Percentiles rank a stretch among this genome's conserved stretches.
phyloP scores from a whole-genome alignment of 2,113 vertebrate species.

The Tachuris rubrigastra region DNA sequence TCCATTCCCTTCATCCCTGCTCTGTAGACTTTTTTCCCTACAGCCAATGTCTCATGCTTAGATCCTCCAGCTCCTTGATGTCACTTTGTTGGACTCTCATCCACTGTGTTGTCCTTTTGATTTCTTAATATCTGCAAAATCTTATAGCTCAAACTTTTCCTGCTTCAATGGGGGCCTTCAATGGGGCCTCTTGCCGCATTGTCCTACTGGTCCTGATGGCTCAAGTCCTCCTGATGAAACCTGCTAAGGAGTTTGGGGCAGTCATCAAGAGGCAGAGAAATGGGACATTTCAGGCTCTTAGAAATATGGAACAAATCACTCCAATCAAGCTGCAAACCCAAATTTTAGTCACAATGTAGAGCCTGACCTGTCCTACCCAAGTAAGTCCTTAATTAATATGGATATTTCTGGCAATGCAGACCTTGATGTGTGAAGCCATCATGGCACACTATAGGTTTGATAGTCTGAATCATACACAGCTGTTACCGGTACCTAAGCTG shows the following conservation, averaged over 20 bases:
- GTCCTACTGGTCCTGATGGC: background rate
- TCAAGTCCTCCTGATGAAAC: background rate
- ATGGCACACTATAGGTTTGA: background rate
- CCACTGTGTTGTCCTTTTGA: background rate
- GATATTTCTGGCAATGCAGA: background rate
- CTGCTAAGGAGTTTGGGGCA: background rate
- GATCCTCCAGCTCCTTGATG: background rate
- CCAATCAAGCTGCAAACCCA: background rate
- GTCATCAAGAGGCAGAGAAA: background rate
- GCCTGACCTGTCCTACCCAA: background rate
- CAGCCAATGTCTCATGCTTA: background rate
- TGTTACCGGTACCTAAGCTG: background rate
- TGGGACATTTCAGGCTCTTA: background rate
- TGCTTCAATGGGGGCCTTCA: too few relatives aligned
- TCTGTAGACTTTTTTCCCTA: background rate
- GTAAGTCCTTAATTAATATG: background rate
- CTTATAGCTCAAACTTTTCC: background rate
- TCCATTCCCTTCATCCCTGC: background rate
- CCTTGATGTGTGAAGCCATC: background rate
- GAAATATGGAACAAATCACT: background rate
- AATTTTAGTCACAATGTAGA: background rate
- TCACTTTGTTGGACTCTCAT: background rate
- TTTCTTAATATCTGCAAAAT: background rate
- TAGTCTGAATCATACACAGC: background rate
- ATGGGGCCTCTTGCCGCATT: background rate